phyloP scores from a whole-genome alignment of 2,888 invertebrate genomes.

The Parnassius apollo region DNA sequence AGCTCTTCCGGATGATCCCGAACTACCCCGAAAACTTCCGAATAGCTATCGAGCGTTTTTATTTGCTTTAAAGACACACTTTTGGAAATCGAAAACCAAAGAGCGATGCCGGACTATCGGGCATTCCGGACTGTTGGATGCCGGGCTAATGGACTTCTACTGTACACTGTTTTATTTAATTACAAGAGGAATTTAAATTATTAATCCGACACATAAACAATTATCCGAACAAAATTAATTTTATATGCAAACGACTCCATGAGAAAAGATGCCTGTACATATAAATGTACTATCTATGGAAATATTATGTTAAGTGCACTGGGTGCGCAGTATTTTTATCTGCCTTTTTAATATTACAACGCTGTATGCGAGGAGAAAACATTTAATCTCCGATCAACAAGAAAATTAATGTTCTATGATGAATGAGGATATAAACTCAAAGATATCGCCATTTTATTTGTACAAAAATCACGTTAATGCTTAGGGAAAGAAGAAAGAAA shows the following conservation, averaged over 20 bases:
- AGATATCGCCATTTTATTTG: neutral
- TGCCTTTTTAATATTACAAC: constrained; percentile 2
- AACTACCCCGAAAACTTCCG: too few species aligned
- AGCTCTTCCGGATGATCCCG: too few species aligned
- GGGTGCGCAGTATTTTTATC: constrained; percentile 15
- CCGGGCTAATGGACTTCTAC: too few species aligned
- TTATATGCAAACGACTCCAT: constrained; percentile 18
- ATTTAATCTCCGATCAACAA: constrained; percentile 19
- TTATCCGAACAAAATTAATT: constrained; percentile 12
- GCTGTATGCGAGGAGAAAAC: constrained; percentile 10
- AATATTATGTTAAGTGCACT: constrained; percentile 14
- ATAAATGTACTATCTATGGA: constrained; percentile 18
- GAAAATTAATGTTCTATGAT: constrained; percentile 23
- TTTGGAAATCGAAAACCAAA: too few species aligned
- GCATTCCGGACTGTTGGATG: too few species aligned
- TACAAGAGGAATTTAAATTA: constrained; percentile 17
- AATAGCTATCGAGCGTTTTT: too few species aligned
- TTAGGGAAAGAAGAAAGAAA: too few species aligned
- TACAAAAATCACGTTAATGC: too few species aligned
- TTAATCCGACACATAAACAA: too few species aligned
- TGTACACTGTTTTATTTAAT: too few species aligned
- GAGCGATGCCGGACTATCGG: too few species aligned
- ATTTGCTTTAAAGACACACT: too few species aligned
- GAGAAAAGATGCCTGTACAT: constrained; percentile 17
- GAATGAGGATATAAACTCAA: constrained; percentile 15